A percentile compares a stretch with the other conserved stretches of the same genome.
phyloP scores from a whole-genome alignment of 2,797 vertebrate genomes.

The Tokudaia tokunoshimensis region DNA sequence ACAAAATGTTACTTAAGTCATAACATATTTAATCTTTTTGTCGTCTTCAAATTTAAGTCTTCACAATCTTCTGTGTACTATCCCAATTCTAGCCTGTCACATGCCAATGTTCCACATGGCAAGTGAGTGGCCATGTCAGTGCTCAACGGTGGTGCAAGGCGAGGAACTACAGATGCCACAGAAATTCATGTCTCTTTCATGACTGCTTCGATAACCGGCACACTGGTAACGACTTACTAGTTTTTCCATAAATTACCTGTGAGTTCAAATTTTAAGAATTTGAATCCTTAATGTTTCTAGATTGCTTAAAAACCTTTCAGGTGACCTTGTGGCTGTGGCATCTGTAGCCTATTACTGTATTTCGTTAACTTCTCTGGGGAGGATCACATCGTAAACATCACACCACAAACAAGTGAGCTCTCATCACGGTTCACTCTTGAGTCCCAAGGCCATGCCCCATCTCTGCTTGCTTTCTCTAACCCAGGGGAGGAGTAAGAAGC shows the following conservation, averaged over 20 bases:
- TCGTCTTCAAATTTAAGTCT: not conserved
- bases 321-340: constrained; percentile 5
- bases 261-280: constrained; percentile 48
- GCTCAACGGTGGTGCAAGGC: not conserved
- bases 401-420: constrained; percentile 64
- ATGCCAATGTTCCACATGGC: not conserved
- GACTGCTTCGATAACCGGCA: not conserved
- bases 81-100: not conserved
- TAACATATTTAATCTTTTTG: constrained; percentile 34
- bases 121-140: not conserved
- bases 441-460: constrained; percentile 40
- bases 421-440: constrained; percentile 13
- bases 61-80: not conserved
- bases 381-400: constrained; percentile 52
- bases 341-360: constrained; percentile 20
- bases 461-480: constrained; percentile 59
- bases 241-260: constrained; percentile 48
- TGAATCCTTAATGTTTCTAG: constrained; percentile 51
- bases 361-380: constrained; percentile 8
- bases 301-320: not conserved
- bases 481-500: constrained; percentile 66
- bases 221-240: not conserved
- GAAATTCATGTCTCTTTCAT: not conserved
- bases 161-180: not conserved
- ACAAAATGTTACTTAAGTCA: constrained; percentile 27